A percentile compares a stretch with the other conserved stretches of the same genome.
Conservation (phyloP, 2,888 invertebrate species). For the Rhagophthalmus giganteus region DNA sequence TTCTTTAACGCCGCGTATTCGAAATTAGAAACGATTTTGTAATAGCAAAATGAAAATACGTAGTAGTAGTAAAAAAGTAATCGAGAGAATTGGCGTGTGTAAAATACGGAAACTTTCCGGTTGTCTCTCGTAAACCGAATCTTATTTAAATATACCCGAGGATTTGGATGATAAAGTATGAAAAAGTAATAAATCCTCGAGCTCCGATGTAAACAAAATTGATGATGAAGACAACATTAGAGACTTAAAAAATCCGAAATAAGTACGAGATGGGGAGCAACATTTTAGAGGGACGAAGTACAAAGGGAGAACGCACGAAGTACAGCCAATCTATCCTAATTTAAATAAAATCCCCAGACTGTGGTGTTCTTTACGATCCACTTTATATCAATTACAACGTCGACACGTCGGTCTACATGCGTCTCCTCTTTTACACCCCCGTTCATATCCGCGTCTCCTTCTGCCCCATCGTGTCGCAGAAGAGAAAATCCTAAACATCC, state of each 20-base stretch:
- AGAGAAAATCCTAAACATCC: slow-evolving; percentile 11
- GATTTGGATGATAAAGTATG: not conserved
- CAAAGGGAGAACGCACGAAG: slow-evolving; percentile 21
- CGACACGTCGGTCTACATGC: slow-evolving; percentile 24
- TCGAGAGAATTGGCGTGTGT: too few species aligned
- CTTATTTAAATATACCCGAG: not conserved
- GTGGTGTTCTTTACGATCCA: slow-evolving; percentile 32
- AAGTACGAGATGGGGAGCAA: slow-evolving; percentile 1
- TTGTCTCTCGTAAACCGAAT: not conserved
- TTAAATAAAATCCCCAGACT: slow-evolving; percentile 33
- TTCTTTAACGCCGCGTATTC: slow-evolving; percentile 16
- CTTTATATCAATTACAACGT: slow-evolving; percentile 31
- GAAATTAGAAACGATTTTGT: slow-evolving; percentile 21
- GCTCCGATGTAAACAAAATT: not conserved
- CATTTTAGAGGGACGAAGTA: slow-evolving; percentile 15
- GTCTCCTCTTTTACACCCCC: slow-evolving; percentile 8
- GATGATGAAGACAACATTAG: not conserved
- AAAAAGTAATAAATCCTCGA: not conserved
- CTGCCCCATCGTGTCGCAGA: slow-evolving; percentile 10
- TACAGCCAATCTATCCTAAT: slow-evolving; percentile 31
- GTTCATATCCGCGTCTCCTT: slow-evolving; percentile 12
- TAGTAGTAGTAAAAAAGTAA: too few species aligned
- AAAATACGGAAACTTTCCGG: too few species aligned
- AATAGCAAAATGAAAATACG: slow-evolving; percentile 11
- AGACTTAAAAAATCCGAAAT: not conserved